phyloP scores from a whole-genome alignment of 2,113 vertebrate species.

The Crotophaga sulcirostris region DNA sequence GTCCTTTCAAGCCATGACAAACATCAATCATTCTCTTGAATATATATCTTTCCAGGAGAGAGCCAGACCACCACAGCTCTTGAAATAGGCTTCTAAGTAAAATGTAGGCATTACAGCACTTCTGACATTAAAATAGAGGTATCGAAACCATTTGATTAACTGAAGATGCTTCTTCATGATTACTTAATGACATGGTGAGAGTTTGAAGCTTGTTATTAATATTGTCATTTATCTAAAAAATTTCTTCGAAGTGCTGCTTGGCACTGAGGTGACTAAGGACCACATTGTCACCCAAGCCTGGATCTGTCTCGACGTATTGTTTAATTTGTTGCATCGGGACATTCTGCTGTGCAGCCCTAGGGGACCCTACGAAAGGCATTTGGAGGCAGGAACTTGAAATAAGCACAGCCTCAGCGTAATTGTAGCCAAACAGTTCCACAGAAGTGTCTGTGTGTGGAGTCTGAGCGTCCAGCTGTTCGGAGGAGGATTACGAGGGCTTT shows the following conservation, averaged over 20 bases:
- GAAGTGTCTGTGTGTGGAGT: conserved; percentile 41
- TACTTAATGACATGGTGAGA: conserved; percentile 17
- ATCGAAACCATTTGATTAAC: conserved; percentile 20
- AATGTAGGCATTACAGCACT: background rate
- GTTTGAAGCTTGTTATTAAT: conserved; percentile 29
- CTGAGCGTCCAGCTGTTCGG: conserved; percentile 73
- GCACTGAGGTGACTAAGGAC: conserved; percentile 27
- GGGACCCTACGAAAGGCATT: conserved; percentile 32
- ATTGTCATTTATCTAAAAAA: conserved; percentile 19
- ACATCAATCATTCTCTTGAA: background rate
- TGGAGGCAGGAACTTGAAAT: conserved; percentile 16
- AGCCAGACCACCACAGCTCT: background rate
- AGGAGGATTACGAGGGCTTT: conserved; percentile 77
- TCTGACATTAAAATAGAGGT: background rate
- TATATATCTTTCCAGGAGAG: background rate
- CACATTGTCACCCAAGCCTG: background rate
- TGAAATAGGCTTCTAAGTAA: background rate
- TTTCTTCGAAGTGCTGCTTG: background rate
- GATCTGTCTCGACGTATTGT: background rate
- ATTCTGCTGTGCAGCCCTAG: background rate
- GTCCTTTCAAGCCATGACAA: background rate
- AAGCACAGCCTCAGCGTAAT: conserved; percentile 42
- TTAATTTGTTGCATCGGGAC: conserved; percentile 1
- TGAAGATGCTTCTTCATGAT: conserved; percentile 30
- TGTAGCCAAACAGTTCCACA: conserved; percentile 40